These are phyloP conservation scores for Pyrocoelia pectoralis DNA, from an alignment of 2,888 invertebrate genomes.

Conservation along the genomic window DNA sequence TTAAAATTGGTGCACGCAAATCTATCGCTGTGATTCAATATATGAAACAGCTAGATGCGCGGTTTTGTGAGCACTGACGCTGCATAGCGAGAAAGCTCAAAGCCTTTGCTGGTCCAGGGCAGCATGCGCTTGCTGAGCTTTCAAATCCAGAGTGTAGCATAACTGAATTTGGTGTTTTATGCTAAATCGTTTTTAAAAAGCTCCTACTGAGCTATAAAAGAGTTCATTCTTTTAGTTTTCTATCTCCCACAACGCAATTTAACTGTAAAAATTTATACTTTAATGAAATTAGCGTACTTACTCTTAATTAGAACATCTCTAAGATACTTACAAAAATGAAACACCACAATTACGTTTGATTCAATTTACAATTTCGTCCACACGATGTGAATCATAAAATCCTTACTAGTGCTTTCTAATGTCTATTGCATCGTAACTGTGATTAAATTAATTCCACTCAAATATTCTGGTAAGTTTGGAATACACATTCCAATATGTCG, in stretches of 20 bases:
- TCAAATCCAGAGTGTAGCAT: slow-evolving; percentile 34
- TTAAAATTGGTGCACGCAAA: not conserved
- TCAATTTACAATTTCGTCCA: not conserved
- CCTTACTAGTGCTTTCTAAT: not conserved
- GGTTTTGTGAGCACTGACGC: slow-evolving; percentile 46
- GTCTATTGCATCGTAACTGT: not conserved
- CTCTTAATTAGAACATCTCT: not conserved
- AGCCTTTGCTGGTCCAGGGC: slow-evolving; percentile 37
- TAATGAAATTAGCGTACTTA: not conserved
- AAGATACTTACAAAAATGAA: not conserved
- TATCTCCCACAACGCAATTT: slow-evolving; percentile 2
- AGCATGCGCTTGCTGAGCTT: slow-evolving; percentile 38
- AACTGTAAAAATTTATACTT: not conserved
- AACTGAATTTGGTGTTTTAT: slow-evolving; percentile 35
- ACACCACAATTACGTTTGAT: not conserved
- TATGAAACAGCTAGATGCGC: slow-evolving; percentile 42
- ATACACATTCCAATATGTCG: too few relatives aligned
- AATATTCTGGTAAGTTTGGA: not conserved
- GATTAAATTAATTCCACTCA: slow-evolving; percentile 5
- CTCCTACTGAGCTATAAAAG: slow-evolving; percentile 24
- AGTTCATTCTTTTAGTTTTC: slow-evolving; percentile 20
- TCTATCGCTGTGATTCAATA: slow-evolving; percentile 17
- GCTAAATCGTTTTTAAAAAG: slow-evolving; percentile 34
- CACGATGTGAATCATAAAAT: not conserved
- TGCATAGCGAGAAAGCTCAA: slow-evolving; percentile 42